Evolutionary conservation across 2,797 vertebrate genomes (phyloP).

Genomic region (Acipenser oxyrinchus): DNA sequence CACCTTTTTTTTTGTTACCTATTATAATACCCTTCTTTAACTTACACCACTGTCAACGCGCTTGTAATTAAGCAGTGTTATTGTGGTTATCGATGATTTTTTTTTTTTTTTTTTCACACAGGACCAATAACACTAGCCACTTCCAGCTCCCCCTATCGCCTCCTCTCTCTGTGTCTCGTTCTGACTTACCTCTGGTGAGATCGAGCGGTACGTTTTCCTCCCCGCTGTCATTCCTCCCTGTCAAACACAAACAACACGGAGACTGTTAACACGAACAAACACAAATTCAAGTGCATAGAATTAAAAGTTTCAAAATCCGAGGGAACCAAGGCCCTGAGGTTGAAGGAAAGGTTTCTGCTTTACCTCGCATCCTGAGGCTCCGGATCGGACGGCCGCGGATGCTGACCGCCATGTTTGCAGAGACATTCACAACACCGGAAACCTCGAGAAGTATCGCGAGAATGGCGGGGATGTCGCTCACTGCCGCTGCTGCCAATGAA

Average conservation of each 20-base stretch:
- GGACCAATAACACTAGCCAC: not conserved
- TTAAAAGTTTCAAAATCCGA: slow-evolving; percentile 11
- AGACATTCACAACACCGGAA: slow-evolving; percentile 98
- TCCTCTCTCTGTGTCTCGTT: slow-evolving; percentile 5
- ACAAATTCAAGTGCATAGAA: slow-evolving; percentile 10
- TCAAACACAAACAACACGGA: slow-evolving; percentile 39
- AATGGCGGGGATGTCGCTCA: slow-evolving; percentile 19
- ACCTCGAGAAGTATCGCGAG: slow-evolving; percentile 87
- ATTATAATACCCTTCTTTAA: too few relatives aligned
- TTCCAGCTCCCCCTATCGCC: not conserved
- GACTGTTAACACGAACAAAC: slow-evolving; percentile 8
- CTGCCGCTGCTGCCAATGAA: too few relatives aligned
- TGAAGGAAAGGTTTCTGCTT: slow-evolving; percentile 40
- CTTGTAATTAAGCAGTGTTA: too few relatives aligned
- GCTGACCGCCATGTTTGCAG: slow-evolving; percentile 96
- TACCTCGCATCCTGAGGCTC: slow-evolving; percentile 95
- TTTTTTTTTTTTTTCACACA: too few relatives aligned
- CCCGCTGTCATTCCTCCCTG: slow-evolving; percentile 98
- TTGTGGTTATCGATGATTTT: too few relatives aligned
- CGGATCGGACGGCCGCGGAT: slow-evolving; percentile 95
- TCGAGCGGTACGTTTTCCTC: slow-evolving; percentile 98
- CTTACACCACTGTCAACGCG: too few relatives aligned
- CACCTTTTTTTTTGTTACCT: too few relatives aligned
- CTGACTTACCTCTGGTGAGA: slow-evolving; percentile 83
- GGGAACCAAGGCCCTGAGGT: not conserved